phyloP scores from a whole-genome alignment of 92 coral and sea anemone species.

The Montipora capitata region DNA sequence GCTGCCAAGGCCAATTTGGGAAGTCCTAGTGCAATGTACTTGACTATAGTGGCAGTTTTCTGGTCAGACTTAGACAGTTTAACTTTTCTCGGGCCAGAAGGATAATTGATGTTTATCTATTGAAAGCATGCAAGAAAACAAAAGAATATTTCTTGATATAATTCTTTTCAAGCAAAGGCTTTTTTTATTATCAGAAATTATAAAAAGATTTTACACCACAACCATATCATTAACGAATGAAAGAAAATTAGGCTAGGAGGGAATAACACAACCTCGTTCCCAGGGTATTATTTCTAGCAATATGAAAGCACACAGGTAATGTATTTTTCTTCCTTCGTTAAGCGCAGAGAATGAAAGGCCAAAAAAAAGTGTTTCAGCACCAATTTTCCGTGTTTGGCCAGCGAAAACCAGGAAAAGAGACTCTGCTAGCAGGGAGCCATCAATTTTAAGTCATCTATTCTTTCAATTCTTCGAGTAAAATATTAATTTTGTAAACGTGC shows the following conservation, averaged over 20 bases:
- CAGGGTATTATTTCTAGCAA: not conserved
- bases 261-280: no score
- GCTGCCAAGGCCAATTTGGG: slow-evolving; percentile 26
- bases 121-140: not conserved
- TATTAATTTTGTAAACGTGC: slow-evolving; percentile 1
- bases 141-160: not conserved
- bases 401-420: not conserved
- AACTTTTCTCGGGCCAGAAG: slow-evolving; percentile 40
- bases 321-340: not conserved
- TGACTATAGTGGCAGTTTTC: slow-evolving; percentile 30
- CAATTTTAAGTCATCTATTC: slow-evolving; percentile 4
- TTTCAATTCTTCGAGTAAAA: slow-evolving; percentile 18
- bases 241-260: not conserved
- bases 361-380: not conserved
- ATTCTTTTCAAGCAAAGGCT: not conserved
- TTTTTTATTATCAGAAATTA: not conserved
- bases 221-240: not conserved
- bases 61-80: slow-evolving; percentile 19
- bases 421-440: not conserved
- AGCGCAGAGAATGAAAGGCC: not conserved
- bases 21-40: slow-evolving; percentile 38
- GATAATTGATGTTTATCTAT: slow-evolving; percentile 31
- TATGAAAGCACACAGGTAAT: no score
- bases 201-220: not conserved
- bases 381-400: not conserved